phyloP scores from a whole-genome alignment of 2,888 invertebrate species.

The Heteromurus nitidus region DNA sequence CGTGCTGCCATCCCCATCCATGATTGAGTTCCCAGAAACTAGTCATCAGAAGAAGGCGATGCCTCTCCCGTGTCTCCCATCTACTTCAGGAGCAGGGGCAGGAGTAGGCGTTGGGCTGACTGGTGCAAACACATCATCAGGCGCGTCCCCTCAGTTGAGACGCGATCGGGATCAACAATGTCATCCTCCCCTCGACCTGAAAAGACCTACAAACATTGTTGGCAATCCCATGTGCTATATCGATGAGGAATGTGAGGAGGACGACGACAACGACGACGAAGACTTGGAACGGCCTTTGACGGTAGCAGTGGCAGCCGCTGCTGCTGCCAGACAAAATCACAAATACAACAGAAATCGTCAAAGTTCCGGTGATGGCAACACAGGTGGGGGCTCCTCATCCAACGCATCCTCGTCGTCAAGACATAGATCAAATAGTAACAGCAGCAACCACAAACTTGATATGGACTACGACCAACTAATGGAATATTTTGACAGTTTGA shows the following conservation, averaged over 20 bases:
- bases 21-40: slow-evolving; percentile 68
- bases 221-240: slow-evolving; percentile 91
- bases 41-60: slow-evolving; percentile 62
- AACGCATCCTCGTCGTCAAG: slow-evolving; percentile 78
- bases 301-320: slow-evolving; percentile 71
- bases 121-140: slow-evolving; percentile 15
- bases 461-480: slow-evolving; percentile 99
- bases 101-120: slow-evolving; percentile 6
- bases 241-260: slow-evolving; percentile 74
- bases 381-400: slow-evolving; percentile 65
- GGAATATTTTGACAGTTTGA: slow-evolving; percentile 98
- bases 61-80: slow-evolving; percentile 64
- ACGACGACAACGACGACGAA: slow-evolving; percentile 72
- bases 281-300: slow-evolving; percentile 75
- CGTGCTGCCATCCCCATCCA: slow-evolving; percentile 72
- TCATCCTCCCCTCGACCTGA: slow-evolving; percentile 54
- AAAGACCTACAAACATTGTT: slow-evolving; percentile 84
- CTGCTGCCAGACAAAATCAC: slow-evolving; percentile 71
- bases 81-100: slow-evolving; percentile 66
- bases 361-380: slow-evolving; percentile 48
- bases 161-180: slow-evolving; percentile 51
- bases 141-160: slow-evolving; percentile 24
- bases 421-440: slow-evolving; percentile 78
- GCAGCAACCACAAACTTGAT: slow-evolving; percentile 83
- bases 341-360: slow-evolving; percentile 61